phyloP scores from a whole-genome alignment of 2,888 invertebrate species.

The Drosophila leonis region DNA sequence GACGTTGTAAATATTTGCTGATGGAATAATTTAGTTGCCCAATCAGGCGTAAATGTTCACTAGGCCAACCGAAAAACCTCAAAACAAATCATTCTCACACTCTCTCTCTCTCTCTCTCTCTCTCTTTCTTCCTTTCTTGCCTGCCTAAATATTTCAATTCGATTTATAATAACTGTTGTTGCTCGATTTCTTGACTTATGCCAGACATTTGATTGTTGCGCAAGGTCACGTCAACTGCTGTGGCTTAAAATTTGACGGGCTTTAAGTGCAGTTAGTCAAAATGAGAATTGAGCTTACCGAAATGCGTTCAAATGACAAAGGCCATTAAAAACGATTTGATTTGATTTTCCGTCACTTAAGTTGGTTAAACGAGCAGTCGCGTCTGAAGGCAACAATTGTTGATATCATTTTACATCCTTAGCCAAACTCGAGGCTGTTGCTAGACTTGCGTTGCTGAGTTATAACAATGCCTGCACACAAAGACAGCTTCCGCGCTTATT shows the following conservation, averaged over 20 bases:
- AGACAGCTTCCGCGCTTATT: constrained; percentile 17
- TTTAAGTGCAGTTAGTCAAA: neutral
- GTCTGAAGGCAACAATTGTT: neutral
- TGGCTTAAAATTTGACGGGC: neutral
- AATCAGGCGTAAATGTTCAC: constrained; percentile 60
- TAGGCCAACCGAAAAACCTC: neutral
- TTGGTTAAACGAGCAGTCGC: constrained; percentile 1
- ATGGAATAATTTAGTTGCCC: constrained; percentile 65
- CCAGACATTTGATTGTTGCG: neutral
- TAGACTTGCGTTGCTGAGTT: neutral
- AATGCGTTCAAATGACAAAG: constrained; percentile 17
- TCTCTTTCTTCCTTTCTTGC: neutral
- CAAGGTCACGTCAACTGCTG: neutral
- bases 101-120: too few relatives aligned
- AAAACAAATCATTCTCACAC: neutral
- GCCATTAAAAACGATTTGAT: constrained; percentile 32
- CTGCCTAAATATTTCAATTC: neutral
- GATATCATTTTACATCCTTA: constrained; percentile 15
- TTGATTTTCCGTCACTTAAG: constrained; percentile 26
- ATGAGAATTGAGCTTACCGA: constrained; percentile 20
- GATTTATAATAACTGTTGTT: neutral
- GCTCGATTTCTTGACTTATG: neutral
- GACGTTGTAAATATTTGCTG: constrained; percentile 42
- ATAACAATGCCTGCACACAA: constrained; percentile 10
- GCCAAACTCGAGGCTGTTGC: constrained; percentile 3